Evolutionary conservation across 2,113 vertebrate genomes (phyloP).

Genomic region (Fukomys damarensis): DNA sequence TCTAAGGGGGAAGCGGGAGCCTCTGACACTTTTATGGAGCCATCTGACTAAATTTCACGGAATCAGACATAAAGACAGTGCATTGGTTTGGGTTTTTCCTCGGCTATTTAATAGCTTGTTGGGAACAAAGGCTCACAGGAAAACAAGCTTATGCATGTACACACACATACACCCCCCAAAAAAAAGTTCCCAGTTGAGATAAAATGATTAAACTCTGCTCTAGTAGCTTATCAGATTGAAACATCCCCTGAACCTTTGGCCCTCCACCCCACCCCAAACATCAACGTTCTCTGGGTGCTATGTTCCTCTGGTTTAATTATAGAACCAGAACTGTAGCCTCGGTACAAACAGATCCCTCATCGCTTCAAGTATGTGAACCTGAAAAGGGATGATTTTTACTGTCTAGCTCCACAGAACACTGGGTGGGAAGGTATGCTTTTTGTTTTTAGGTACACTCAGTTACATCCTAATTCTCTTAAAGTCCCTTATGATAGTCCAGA

Average conservation of each 20-base stretch:
- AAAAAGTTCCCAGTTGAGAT: slow-evolving; percentile 71
- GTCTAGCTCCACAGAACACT: neutral
- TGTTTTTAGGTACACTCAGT: neutral
- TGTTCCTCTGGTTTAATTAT: neutral
- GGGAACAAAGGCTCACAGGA: slow-evolving; percentile 63
- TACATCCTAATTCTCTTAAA: neutral
- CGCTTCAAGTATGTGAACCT: neutral
- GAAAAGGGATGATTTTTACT: neutral
- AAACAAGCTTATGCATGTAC: slow-evolving; percentile 76
- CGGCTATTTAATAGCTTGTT: slow-evolving; percentile 60
- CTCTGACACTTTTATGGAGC: neutral
- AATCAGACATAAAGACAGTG: neutral
- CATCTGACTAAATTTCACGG: neutral
- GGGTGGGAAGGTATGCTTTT: neutral
- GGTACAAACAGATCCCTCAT: neutral
- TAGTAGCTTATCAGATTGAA: slow-evolving; percentile 76
- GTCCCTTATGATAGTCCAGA: neutral
- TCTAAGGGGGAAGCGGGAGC: neutral
- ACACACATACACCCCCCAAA: neutral
- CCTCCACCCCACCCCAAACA: slow-evolving; percentile 63
- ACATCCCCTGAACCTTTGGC: slow-evolving; percentile 62
- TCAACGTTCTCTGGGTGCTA: slow-evolving; percentile 31
- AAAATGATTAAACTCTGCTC: slow-evolving; percentile 69
- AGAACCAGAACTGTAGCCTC: neutral
- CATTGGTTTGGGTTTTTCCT: slow-evolving; percentile 44